Percentiles rank a stretch among this genome's conserved stretches.
Conservation (phyloP, 2,888 invertebrate species). For the Polyommatus iphigenia region DNA sequence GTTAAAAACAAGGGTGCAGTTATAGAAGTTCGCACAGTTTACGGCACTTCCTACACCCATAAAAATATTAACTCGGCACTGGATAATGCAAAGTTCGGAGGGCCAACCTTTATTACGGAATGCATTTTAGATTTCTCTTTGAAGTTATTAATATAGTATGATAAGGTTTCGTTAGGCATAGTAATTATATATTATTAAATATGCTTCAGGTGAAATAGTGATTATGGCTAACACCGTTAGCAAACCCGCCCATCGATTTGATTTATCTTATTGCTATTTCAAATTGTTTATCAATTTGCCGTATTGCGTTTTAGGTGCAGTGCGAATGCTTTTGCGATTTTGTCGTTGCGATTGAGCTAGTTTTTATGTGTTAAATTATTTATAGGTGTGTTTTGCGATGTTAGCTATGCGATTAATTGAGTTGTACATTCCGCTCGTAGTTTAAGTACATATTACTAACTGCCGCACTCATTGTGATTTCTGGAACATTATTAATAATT, state of each 20-base stretch:
- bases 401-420: conserved; percentile 1
- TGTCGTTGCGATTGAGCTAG: not conserved
- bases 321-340: conserved; percentile 35
- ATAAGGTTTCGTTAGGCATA: not conserved
- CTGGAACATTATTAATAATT: too few species aligned
- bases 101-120: too few species aligned
- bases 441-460: not conserved
- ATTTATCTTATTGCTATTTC: conserved; percentile 30
- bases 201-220: not conserved
- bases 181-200: too few species aligned
- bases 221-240: conserved; percentile 16
- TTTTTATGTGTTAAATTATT: not conserved
- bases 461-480: too few species aligned
- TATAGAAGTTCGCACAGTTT: too few species aligned
- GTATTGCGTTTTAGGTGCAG: conserved; percentile 26
- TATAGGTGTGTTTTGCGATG: not conserved
- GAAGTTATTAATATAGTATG: too few species aligned
- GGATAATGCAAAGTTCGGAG: too few species aligned
- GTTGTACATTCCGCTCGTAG: not conserved
- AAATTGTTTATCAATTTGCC: conserved; percentile 24
- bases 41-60: too few species aligned
- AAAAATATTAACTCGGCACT: too few species aligned
- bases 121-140: too few species aligned
- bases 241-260: conserved; percentile 32
- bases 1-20: too few species aligned